Evolutionary conservation across 2,113 vertebrate genomes (phyloP), one percentile per base, ranked within the genome.

Genomic region (Ailuropoda melanoleuca): DNA sequence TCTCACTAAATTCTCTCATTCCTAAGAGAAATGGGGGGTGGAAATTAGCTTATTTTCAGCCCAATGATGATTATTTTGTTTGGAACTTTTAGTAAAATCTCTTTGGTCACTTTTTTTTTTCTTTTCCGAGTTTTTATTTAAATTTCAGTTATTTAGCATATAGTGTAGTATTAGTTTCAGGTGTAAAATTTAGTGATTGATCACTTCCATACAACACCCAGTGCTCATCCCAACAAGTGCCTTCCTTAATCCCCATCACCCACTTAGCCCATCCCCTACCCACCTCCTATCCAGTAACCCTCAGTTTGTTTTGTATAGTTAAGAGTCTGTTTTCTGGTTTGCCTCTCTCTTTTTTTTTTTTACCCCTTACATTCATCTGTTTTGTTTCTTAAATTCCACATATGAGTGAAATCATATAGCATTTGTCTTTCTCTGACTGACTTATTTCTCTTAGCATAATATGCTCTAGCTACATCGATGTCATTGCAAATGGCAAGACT

Each of bases 81-180:
- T 81, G 6, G 66, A 90, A 64, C 19, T 88, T 91, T 91, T 46
- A 91, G 39, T 80, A 86, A 93, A 96, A 95, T 78, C 11, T 82
- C 9, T 58, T 81, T 93, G 37, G n/a, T 62, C 43, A 72, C 62
- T 90, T 56, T 88, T 96, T 66, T 89, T 56, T 88, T 97, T 50
- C 8, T 68, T n/a, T 68, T 68, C 19, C 8, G 10, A n/a, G 34
- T 19, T 19, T 68, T 68, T 19, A 19, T 68, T 68, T 68, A 68
- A 8, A n/a, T 68, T 68, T 68, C 34, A 68, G 34, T 68, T 68
- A 68, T 17, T 66, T 34, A 66, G 8, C 62, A 68, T 68, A 66
- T 66, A n/a, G 31, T 8, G 1, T 66, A 66, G n/a, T 66, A 34
- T n/a, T 66, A 68, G 34, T 68, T 68, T n/a, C 34, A 4, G 4